Evolutionary conservation across 2,888 invertebrate genomes (phyloP).

Genomic region (Apomyelois bistriatella): DNA sequence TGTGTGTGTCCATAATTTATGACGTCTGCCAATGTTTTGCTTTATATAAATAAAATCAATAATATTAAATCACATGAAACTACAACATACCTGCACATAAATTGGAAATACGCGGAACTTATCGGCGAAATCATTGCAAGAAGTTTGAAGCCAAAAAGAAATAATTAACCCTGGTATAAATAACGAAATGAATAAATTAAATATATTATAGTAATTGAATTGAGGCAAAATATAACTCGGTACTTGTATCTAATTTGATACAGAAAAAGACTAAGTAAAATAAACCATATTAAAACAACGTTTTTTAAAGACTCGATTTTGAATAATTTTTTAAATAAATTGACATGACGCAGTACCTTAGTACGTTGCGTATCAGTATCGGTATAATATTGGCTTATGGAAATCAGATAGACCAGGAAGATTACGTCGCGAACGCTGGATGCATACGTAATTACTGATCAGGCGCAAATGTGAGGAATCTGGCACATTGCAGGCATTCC

Average conservation of each 20-base stretch:
- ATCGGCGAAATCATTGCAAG: too few relatives aligned
- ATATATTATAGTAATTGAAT: too few relatives aligned
- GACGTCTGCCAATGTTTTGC: background rate
- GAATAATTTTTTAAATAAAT: background rate
- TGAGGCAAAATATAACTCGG: too few relatives aligned
- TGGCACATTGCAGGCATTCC: background rate
- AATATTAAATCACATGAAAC: too few relatives aligned
- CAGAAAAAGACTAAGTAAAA: too few relatives aligned
- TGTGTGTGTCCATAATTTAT: background rate
- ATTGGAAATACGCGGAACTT: too few relatives aligned
- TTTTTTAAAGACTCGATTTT: background rate
- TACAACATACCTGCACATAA: too few relatives aligned
- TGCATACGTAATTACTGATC: constrained; percentile 12
- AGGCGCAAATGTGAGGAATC: constrained; percentile 6
- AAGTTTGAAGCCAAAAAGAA: too few relatives aligned
- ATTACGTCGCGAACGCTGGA: constrained; percentile 7
- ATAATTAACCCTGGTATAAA: too few relatives aligned
- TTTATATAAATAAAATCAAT: background rate
- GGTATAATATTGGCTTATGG: constrained; percentile 10
- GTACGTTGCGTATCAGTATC: background rate
- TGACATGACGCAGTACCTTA: background rate
- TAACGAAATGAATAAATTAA: too few relatives aligned
- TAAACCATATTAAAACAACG: too few relatives aligned
- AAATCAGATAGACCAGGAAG: constrained; percentile 10
- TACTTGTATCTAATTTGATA: too few relatives aligned